These are phyloP conservation scores for Patella vulgata DNA, from an alignment of 1,140 invertebrate genomes.

Conservation along the genomic window DNA sequence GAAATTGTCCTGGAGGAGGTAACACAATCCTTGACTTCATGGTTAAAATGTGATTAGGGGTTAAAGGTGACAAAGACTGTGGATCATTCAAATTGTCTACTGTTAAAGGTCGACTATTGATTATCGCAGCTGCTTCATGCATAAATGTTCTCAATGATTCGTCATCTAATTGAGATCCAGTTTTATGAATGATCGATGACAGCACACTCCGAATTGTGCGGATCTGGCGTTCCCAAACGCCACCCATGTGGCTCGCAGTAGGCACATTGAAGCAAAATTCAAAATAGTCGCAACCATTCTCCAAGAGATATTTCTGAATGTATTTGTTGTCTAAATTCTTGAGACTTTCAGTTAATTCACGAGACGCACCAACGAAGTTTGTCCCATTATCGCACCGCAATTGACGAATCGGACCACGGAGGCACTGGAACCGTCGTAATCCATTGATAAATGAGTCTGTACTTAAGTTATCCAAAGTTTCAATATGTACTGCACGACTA, in stretches of 20 bases:
- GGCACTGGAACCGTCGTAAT: constrained; percentile 28
- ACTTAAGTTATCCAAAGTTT: constrained; percentile 35
- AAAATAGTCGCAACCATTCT: constrained; percentile 14
- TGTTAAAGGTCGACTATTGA: constrained; percentile 35
- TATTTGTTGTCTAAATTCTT: neutral
- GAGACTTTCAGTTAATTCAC: constrained; percentile 20
- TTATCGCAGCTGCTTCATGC: too few species aligned
- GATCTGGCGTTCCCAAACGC: constrained; percentile 41
- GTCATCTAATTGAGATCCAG: constrained; percentile 31
- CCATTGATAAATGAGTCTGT: constrained; percentile 40
- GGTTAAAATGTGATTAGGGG: constrained; percentile 37
- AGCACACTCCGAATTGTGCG: constrained; percentile 29
- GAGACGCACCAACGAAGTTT: constrained; percentile 27
- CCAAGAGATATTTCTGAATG: neutral
- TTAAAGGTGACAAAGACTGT: constrained; percentile 28
- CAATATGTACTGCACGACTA: constrained; percentile 35
- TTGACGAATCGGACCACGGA: constrained; percentile 27
- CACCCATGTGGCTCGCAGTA: constrained; percentile 24
- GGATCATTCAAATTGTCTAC: constrained; percentile 17
- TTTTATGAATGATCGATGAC: constrained; percentile 35
- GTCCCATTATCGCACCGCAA: constrained; percentile 28
- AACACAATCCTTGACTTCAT: constrained; percentile 21
- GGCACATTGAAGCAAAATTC: constrained; percentile 29
- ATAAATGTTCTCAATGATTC: too few species aligned
- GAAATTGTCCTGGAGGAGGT: constrained; percentile 29